Evolutionary conservation across 2,888 invertebrate genomes (phyloP), one percentile per base, ranked within the genome.

Genomic region (Coelopa pilipes): DNA sequence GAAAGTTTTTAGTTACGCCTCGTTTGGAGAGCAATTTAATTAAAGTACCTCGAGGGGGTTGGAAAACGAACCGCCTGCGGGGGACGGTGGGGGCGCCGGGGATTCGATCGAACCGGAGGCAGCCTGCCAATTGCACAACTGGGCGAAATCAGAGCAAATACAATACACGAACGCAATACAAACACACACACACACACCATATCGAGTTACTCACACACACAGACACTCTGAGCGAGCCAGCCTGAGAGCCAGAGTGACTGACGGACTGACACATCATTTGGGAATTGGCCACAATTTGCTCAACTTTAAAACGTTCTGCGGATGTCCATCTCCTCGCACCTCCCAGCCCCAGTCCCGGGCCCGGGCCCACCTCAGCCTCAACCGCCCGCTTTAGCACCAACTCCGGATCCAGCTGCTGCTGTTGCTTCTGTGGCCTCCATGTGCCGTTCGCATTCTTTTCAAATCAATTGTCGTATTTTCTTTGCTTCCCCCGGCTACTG

Each of bases 1-100:
- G 15, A n/a, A 62, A 19, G 66, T 66, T 66, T 66, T 50, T 66
- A 66, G 66, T 50, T 66, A 66, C 15, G 66, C 50, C 50, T 66
- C 50, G 66, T 66, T 66, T 66, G 50, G 21, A 66, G 45, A 66
- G 66, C 66, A 66, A 66, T 66, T 66, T 66, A 66, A 66, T 66
- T 66, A 66, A 66, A 66, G 50, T 49, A 66, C 66, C 66, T 15
- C 12, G 15, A 24, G 66, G 15, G 50, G 66, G 24, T 19, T 49
- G 1, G 50, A 49, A 24, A 62, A 24, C 34, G 24, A 2, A 60
- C 24, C 15, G 21, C 9, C 15, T 2, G 4, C 11, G 17, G 21
- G 45, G 3, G 62, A 34, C 2, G 34, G 24, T 19, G n/a, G 34
- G n/a, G 62, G 15, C 1, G 34, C 12, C n/a, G n/a, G 45, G 11